These are phyloP conservation scores for Ageneiosus marmoratus DNA, from an alignment of 2,113 vertebrate species.

Conservation along the genomic window DNA sequence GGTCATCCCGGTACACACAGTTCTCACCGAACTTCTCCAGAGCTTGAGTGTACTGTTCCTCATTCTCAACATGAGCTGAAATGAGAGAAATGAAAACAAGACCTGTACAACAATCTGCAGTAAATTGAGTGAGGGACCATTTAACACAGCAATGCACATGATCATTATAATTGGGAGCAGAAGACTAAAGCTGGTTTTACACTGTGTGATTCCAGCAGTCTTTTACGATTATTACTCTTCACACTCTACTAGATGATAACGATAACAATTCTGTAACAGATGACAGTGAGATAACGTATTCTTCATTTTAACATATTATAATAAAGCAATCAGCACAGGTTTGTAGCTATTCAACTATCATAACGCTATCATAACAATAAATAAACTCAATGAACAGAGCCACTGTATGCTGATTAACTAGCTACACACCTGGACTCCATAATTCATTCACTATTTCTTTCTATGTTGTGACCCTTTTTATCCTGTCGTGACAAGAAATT, in stretches of 20 bases:
- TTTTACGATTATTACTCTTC: not conserved
- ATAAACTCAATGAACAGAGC: not conserved
- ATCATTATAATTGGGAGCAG: not conserved
- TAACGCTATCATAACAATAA: not conserved
- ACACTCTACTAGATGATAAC: not conserved
- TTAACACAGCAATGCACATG: not conserved
- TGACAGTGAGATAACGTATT: not conserved
- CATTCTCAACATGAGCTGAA: conserved; percentile 95
- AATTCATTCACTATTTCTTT: not conserved
- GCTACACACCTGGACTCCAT: not conserved
- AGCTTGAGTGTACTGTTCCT: conserved; percentile 97
- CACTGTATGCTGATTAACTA: not conserved
- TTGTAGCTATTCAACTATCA: not conserved
- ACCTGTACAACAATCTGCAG: not conserved
- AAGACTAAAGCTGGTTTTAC: not conserved
- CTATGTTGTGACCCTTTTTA: not conserved
- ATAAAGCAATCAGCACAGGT: not conserved
- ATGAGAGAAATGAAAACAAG: conserved; percentile 22
- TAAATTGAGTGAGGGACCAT: not conserved
- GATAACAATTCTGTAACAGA: not conserved
- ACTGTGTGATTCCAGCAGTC: not conserved
- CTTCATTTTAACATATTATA: too few relatives aligned
- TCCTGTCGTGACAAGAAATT: not conserved
- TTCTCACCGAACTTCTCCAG: conserved; percentile 98
- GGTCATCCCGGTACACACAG: conserved; percentile 96